Percentiles rank a stretch among this genome's conserved stretches.
These are phyloP conservation scores for Salarias fasciatus DNA, from an alignment of 2,797 vertebrate species.

Conservation along the genomic window DNA sequence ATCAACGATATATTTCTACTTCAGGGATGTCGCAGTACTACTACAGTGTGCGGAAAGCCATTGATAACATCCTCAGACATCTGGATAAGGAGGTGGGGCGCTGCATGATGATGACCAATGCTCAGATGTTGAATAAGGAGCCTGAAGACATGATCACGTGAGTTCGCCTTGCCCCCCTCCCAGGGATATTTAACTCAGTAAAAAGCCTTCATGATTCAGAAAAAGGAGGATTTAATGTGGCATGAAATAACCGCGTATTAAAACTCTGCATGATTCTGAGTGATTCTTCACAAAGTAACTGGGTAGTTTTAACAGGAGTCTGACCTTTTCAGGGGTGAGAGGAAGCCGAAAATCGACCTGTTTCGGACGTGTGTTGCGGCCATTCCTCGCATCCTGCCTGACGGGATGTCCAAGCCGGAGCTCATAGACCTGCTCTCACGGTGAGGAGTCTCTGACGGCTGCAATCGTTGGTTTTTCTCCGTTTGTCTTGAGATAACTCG, in stretches of 20 bases:
- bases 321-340: constrained; percentile 87
- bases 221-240: not conserved
- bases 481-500: too few relatives aligned
- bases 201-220: constrained; percentile 7
- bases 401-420: constrained; percentile 98
- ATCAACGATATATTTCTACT: constrained; percentile 9
- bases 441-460: constrained; percentile 36
- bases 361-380: constrained; percentile 98
- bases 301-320: constrained; percentile 10
- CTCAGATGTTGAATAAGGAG: constrained; percentile 98
- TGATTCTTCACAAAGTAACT: too few relatives aligned
- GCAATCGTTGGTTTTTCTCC: too few relatives aligned
- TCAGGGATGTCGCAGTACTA: constrained; percentile 98
- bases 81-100: constrained; percentile 98
- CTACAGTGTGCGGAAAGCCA: constrained; percentile 93
- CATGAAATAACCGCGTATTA: too few relatives aligned
- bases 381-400: constrained; percentile 95
- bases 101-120: constrained; percentile 98
- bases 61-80: constrained; percentile 96
- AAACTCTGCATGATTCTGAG: too few relatives aligned
- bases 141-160: constrained; percentile 99
- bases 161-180: constrained; percentile 51
- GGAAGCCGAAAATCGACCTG: constrained; percentile 98
- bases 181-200: too few relatives aligned
- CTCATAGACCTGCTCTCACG: constrained; percentile 87